Base-by-base conservation (phyloP, 2,113 vertebrate genomes). In the Natator depressus region DNA sequence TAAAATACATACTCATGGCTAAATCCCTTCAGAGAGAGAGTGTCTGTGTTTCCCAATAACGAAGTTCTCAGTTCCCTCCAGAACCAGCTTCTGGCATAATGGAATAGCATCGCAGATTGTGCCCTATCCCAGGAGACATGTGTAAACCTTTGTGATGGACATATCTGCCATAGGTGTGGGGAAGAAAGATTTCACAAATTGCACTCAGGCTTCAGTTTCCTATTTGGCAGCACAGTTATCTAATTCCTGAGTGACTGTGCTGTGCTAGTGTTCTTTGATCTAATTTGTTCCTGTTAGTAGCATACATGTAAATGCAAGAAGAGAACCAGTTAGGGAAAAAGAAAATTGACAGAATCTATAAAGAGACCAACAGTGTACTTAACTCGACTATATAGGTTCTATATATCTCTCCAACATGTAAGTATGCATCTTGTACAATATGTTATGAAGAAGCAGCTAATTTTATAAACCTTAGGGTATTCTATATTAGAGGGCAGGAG, bases 131-230 rank as follows among this genome's bases (percentile, higher is more conserved):
- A 53, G 29, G 1, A 69, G 51, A 57, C 0, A 0, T 3, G 13
- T 31, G 50, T 4, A 55, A 38, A 84, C 54, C 50, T 81, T 31
- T 13, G 46, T 62, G 86, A 22, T 46, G 78, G 31, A 46, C 59
- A 76, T 1, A 0, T 6, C 59, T 46, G 54, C 1, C 0, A n/a
- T 38, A 54, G 54, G 38, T 27, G 1, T 38, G 7, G 24, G 16
- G 42, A 76, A 76, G 38, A 46, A 76, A 76, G 75, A 27, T 78
- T 78, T 38, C 42, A 78, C 42, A 78, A 25, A 78, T 78, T 46
- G 75, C 24, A 13, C 6, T 46, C 38, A 76, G 14, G 42, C 42
- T 78, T 78, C 24, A 27, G 11, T 78, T 78, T 47, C 75, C 42
- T 47, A 27, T 78, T 78, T 46, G 72, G 38, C 38, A 76, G 9